A percentile compares a stretch with the other conserved stretches of the same genome.
Conservation (phyloP, 2,797 vertebrate species). For the Thaleichthys pacificus region DNA sequence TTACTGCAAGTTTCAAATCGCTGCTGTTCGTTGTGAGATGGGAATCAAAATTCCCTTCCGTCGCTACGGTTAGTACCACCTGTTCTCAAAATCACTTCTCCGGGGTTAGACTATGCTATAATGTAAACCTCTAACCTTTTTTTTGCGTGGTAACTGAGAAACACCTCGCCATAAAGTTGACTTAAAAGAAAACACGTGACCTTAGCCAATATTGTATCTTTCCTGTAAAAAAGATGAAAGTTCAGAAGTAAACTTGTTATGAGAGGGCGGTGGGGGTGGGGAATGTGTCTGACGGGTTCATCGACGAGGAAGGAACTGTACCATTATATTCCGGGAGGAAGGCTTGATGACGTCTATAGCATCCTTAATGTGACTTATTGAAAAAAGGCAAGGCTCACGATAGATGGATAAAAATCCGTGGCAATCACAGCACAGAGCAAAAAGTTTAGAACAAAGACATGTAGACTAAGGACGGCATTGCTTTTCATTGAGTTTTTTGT, state of each 20-base stretch:
- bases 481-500: conserved; percentile 66
- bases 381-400: conserved; percentile 82
- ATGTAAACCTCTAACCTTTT: no score
- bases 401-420: conserved; percentile 95
- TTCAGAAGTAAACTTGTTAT: conserved; percentile 70
- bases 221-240: conserved; percentile 42
- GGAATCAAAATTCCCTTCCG: no score
- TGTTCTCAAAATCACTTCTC: no score
- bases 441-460: conserved; percentile 85
- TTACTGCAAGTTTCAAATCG: neutral
- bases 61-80: no score
- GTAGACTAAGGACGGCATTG: conserved; percentile 79
- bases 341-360: conserved; percentile 96
- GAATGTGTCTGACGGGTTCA: conserved; percentile 85
- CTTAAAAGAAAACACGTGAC: no score
- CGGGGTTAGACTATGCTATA: no score
- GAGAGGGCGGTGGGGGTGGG: conserved; percentile 39
- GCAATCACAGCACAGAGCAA: conserved; percentile 85
- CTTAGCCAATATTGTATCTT: no score
- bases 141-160: no score
- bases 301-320: conserved; percentile 89
- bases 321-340: conserved; percentile 97
- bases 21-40: neutral
- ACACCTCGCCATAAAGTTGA: no score
- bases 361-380: conserved; percentile 95